Base-by-base conservation (phyloP, 2,797 vertebrate species). In the Myotis findleyi region DNA sequence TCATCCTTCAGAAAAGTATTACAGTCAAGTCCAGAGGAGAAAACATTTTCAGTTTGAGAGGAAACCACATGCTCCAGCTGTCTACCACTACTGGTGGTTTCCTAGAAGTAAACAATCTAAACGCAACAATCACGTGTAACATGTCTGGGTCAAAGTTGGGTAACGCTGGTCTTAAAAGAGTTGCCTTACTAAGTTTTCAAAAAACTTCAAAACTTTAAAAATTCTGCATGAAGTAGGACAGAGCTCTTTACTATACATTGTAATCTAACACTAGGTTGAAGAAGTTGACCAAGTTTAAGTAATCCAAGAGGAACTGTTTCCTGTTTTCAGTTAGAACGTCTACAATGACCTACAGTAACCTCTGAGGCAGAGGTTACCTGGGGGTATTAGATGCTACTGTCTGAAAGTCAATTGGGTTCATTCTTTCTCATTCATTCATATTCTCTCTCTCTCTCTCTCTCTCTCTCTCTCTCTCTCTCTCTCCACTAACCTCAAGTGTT, bases 301-400 rank as follows among this genome's bases (percentile, higher is more conserved):
- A 84, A 97, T 96, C 93, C 97, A 97, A 97, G 97, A 98, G 98
- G 97, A 98, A 98, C 93, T 84, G 97, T 98, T 99, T 98, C 98
- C 98, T 98, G 98, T 96, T 97, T 97, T 97, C 98, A 89, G 96
- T 98, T 98, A 97, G 82, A 97, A 94, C 82, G 92, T 94, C 97
- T 93, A 96, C 72, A 98, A 98, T 96, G 99, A 99, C 99, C 99
- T 99, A 95, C 76, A 99, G 98, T 99, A 99, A 99, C 99, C 98
- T 81, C 85, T 94, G 96, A 97, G 85, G 82, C 97, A 94, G 97
- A 97, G 99, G 99, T 99, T 99, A 99, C 99, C 99, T 98, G 94
- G 98, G 99, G 99, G 95, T 99, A 98, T 96, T 47, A 97, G 96
- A 97, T 30, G 79, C 55, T 18, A 41, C 73, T 87, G 85, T 89